These are phyloP conservation scores for Echiichthys vipera DNA, from an alignment of 2,797 vertebrate genomes.

Conservation along the genomic window DNA sequence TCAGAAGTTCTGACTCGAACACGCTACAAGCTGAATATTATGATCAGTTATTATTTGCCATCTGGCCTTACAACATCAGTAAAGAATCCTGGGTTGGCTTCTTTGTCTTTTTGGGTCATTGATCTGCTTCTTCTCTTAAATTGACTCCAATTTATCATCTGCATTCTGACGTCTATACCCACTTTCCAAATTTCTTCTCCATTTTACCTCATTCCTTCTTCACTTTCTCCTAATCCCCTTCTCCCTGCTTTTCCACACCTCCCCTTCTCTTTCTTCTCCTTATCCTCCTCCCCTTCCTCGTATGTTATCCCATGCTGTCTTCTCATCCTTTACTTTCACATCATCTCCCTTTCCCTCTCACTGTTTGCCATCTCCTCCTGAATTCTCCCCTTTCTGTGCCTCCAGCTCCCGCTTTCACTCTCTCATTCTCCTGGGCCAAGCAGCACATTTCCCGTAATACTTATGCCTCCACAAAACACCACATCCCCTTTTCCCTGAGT, in stretches of 20 bases:
- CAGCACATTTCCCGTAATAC: constrained; percentile 82
- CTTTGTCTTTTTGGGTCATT: constrained; percentile 21
- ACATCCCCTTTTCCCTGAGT: constrained; percentile 78
- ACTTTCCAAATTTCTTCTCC: constrained; percentile 29
- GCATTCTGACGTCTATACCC: constrained; percentile 6
- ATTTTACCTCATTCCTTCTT: constrained; percentile 16
- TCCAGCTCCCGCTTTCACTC: constrained; percentile 65
- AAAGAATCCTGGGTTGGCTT: constrained; percentile 6
- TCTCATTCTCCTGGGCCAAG: constrained; percentile 73
- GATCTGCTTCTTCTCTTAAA: constrained; percentile 39
- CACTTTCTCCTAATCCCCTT: constrained; percentile 16
- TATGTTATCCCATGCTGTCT: constrained; percentile 40
- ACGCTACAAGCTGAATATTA: constrained; percentile 14
- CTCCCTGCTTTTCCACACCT: constrained; percentile 24
- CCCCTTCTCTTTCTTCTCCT: too few relatives aligned
- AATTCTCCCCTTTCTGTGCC: constrained; percentile 73
- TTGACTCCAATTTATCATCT: constrained; percentile 34
- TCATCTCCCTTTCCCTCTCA: constrained; percentile 52
- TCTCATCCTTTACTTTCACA: constrained; percentile 54
- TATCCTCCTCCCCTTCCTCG: constrained; percentile 15
- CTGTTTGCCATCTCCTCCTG: constrained; percentile 59
- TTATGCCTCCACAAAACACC: constrained; percentile 79
- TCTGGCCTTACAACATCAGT: constrained; percentile 19
- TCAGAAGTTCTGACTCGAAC: constrained; percentile 19
- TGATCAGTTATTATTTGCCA: constrained; percentile 11